Evolutionary conservation across 2,113 vertebrate species (phyloP), one percentile per base, ranked within the genome.

Genomic region (Chiloscyllium plagiosum): DNA sequence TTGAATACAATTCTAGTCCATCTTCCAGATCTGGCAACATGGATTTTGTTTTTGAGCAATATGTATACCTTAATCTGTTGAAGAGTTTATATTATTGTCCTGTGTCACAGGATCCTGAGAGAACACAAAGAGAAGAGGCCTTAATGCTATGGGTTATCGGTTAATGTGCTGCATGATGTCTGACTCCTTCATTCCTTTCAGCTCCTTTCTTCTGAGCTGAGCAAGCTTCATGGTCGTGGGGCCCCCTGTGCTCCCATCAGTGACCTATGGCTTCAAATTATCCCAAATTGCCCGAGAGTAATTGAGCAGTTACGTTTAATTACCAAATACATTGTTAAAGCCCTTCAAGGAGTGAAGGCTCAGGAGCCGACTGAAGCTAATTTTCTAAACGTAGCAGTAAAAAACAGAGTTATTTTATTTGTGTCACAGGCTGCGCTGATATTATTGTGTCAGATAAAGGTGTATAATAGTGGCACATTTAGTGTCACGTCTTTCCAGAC

Each of bases 31-130:
- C 17, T 83, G 26, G 24, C 29, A 61, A 33, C 12, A 26, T 56
- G 6, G 56, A 61, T 13, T 61, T 90, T 90, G 56, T 33, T 56
- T 61, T 26, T 15, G 13, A 90, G 87, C 4, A 90, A 56, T 56
- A 52, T 52, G 26, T n/a, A 52, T 61, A 52, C 20, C 26, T 22
- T 83, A 52, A 61, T 26, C 56, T 61, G 29, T 90, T 90, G 26
- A 90, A 56, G 24, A 52, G 15, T 4, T 52, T 33, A 61, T 61
- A 33, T 90, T 61, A 33, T 26, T 10, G 52, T 52, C 22, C 24
- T 90, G 22, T 90, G 87, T 33, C 87, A 90, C 52, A 90, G 15
- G 87, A 90, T 61, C 87, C 87, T n/a, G 50, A 90, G 87, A 61
- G 87, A 90, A 33, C 61, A 52, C 87, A 17, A 52, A 90, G 87